These are phyloP conservation scores for Eciton burchellii DNA, from an alignment of 1,140 invertebrate species.

Conservation along the genomic window DNA sequence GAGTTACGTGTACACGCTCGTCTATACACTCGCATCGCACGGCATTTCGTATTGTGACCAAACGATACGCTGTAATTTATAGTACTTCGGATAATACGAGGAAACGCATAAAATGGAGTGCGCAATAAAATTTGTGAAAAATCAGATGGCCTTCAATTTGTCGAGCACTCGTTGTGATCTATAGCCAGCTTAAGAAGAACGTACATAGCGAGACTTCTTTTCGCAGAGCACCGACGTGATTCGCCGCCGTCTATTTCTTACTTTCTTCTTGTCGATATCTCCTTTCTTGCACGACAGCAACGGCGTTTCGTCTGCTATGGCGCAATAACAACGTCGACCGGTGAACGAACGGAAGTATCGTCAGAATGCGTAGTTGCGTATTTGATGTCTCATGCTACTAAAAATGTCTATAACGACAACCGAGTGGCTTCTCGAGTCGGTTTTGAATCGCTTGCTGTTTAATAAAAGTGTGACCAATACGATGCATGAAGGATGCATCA, in stretches of 20 bases:
- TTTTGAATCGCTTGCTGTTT: not conserved
- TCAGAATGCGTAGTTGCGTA: not conserved
- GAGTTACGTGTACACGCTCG: not conserved
- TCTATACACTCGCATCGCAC: not conserved
- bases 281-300: conserved; percentile 13
- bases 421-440: not conserved
- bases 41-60: not conserved
- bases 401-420: not conserved
- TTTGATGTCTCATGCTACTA: not conserved
- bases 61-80: not conserved
- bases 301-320: conserved; percentile 16
- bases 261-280: conserved; percentile 12
- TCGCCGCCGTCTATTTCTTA: conserved; percentile 6
- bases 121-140: not conserved
- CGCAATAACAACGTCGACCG: conserved; percentile 23
- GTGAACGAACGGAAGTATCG: conserved; percentile 2
- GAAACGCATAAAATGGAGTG: no score
- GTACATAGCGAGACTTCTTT: not conserved
- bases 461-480: not conserved
- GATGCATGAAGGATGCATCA: no score
- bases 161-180: not conserved
- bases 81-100: not conserved
- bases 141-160: not conserved
- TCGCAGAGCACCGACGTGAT: conserved; percentile 35
- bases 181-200: not conserved